Conservation (phyloP, 2,797 vertebrate genomes). For the Chrysolophus pictus region DNA sequence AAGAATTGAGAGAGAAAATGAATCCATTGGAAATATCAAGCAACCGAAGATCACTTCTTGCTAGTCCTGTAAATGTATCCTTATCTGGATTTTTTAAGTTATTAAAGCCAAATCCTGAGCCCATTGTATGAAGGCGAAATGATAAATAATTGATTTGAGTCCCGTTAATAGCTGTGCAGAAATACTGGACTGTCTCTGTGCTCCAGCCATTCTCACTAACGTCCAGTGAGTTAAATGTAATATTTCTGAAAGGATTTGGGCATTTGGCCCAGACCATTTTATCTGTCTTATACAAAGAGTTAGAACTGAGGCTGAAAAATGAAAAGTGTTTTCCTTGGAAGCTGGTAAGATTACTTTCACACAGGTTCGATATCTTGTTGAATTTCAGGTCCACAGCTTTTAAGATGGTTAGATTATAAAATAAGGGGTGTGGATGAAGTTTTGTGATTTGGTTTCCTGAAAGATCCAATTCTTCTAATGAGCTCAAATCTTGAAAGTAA, state of each 20-base stretch:
- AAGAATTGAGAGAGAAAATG: constrained; percentile 82
- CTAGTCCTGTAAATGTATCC: constrained; percentile 82
- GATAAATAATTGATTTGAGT: constrained; percentile 79
- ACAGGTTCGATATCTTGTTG: constrained; percentile 81
- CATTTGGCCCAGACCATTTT: constrained; percentile 77
- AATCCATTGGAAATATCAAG: constrained; percentile 82
- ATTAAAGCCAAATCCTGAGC: constrained; percentile 80
- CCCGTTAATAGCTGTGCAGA: constrained; percentile 81
- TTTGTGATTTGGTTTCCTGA: constrained; percentile 77
- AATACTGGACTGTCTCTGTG: constrained; percentile 1
- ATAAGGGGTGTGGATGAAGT: constrained; percentile 83
- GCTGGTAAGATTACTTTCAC: constrained; percentile 83
- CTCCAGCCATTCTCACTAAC: constrained; percentile 75
- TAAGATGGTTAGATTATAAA: constrained; percentile 80
- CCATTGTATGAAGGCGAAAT: constrained; percentile 75
- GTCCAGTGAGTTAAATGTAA: constrained; percentile 78
- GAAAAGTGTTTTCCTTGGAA: constrained; percentile 85
- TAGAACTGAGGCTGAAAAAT: constrained; percentile 74
- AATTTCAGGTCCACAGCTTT: constrained; percentile 75
- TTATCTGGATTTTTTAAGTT: constrained; percentile 84
- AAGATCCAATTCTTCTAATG: constrained; percentile 81
- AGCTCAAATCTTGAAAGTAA: constrained; percentile 84
- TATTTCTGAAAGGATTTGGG: constrained; percentile 85
- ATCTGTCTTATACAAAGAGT: constrained; percentile 9
- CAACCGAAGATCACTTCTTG: constrained; percentile 68